Percentiles rank a stretch among this genome's conserved stretches.
phyloP scores from a whole-genome alignment of 2,797 vertebrate species.

The Anguilla anguilla region DNA sequence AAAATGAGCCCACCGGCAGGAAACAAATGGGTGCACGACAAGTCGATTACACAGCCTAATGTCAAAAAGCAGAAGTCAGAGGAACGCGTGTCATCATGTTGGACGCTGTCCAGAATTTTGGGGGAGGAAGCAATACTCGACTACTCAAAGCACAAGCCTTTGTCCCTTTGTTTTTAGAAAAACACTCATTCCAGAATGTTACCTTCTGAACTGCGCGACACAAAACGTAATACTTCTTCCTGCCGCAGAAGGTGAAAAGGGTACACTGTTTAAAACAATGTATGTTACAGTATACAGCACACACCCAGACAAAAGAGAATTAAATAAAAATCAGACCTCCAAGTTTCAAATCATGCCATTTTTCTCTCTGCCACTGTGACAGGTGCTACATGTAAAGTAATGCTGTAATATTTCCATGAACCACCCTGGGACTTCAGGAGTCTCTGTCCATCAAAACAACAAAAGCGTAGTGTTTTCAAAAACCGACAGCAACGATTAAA shows the following conservation, averaged over 20 bases:
- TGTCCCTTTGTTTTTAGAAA: not conserved
- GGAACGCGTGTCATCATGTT: not conserved
- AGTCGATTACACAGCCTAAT: not conserved
- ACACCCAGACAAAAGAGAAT: not conserved
- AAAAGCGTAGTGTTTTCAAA: not conserved
- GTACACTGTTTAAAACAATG: not conserved
- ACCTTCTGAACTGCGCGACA: not conserved
- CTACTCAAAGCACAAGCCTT: not conserved
- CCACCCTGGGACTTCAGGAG: not conserved
- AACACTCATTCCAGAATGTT: constrained; percentile 4
- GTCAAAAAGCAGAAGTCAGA: not conserved
- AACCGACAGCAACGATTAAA: not conserved
- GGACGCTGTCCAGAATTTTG: not conserved
- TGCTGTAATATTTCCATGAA: not conserved
- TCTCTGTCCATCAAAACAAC: not conserved
- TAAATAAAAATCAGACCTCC: not conserved
- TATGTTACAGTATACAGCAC: not conserved
- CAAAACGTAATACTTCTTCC: not conserved
- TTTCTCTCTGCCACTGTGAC: constrained; percentile 15
- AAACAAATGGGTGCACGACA: not conserved
- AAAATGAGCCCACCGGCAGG: not conserved
- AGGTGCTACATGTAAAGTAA: constrained; percentile 18
- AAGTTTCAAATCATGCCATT: not conserved
- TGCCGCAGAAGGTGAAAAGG: not conserved
- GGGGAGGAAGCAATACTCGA: not conserved